These are phyloP conservation scores for Magallana gigas DNA, from an alignment of 1,140 invertebrate species.

Conservation along the genomic window DNA sequence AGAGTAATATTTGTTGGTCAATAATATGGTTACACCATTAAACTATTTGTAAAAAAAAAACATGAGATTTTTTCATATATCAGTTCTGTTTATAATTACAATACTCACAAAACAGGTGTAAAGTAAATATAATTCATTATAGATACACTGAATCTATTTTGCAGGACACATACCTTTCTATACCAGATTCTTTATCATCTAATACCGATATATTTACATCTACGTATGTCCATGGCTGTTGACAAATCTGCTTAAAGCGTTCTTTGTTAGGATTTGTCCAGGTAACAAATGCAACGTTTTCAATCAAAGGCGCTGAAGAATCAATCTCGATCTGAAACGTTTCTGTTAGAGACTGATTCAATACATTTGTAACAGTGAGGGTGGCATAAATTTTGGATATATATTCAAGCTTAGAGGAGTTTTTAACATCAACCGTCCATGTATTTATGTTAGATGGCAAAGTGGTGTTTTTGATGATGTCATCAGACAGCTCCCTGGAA, in stretches of 20 bases:
- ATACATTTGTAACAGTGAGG: constrained; percentile 23
- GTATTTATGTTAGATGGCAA: not conserved
- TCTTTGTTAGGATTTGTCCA: not conserved
- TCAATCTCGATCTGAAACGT: constrained; percentile 33
- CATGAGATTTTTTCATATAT: not conserved
- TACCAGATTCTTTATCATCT: constrained; percentile 27
- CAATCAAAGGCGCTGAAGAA: not conserved
- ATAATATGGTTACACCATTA: not conserved
- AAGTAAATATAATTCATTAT: not conserved
- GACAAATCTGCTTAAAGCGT: not conserved
- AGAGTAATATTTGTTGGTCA: not conserved
- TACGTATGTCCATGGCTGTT: constrained; percentile 43
- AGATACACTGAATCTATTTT: not conserved
- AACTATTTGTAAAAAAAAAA: not conserved
- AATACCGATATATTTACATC: not conserved
- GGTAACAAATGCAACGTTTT: constrained; percentile 9
- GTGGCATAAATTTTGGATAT: not conserved
- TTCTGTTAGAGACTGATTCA: not conserved
- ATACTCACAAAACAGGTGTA: not conserved
- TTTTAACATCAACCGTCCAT: constrained; percentile 31
- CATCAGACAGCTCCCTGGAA: not conserved
- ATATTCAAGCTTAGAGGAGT: not conserved
- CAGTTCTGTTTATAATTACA: not conserved
- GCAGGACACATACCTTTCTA: not conserved
- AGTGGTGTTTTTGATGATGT: not conserved